These are phyloP conservation scores for Siniperca chuatsi DNA, from an alignment of 2,113 vertebrate genomes.

Conservation along the genomic window DNA sequence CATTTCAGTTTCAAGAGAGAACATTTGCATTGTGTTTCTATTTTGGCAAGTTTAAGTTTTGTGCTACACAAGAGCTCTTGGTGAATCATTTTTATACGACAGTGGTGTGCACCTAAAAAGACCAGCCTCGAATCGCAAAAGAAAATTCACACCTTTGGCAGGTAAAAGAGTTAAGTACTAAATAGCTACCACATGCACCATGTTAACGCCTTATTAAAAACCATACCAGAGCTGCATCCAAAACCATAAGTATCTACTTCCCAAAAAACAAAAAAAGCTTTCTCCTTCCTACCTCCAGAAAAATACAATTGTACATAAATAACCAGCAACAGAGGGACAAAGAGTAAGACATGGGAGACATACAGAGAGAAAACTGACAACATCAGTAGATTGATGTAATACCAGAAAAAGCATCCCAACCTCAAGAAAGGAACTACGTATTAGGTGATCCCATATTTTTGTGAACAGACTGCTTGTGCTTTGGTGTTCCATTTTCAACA, in stretches of 20 bases:
- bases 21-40: neutral
- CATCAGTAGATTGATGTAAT: neutral
- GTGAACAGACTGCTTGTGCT: neutral
- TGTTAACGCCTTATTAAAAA: neutral
- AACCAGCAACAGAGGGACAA: neutral
- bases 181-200: neutral
- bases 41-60: neutral
- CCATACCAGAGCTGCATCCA: neutral
- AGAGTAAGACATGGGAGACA: neutral
- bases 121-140: neutral
- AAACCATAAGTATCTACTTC: slow-evolving; percentile 55
- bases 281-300: neutral
- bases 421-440: neutral
- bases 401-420: neutral
- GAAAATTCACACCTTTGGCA: neutral
- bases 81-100: neutral
- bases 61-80: neutral
- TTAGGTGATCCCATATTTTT: neutral
- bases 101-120: neutral
- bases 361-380: neutral
- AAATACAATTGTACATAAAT: neutral
- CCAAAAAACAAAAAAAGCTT: neutral
- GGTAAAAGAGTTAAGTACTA: neutral
- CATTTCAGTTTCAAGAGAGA: neutral
- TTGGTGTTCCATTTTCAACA: neutral